Base-by-base conservation (phyloP, 1,140 invertebrate genomes). In the Ceratina australensis region DNA sequence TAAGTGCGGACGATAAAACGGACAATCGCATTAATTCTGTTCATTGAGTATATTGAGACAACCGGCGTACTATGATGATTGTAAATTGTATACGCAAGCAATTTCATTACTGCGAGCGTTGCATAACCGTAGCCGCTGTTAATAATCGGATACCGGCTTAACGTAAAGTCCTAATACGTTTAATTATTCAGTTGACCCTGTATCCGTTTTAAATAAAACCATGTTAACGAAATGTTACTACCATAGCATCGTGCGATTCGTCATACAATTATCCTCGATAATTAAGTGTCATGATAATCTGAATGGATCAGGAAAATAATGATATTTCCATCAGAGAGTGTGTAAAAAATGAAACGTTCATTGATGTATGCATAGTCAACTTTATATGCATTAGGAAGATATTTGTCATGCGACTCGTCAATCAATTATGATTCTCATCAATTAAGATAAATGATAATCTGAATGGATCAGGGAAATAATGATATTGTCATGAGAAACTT, bases 171-270 rank as follows among this genome's bases (percentile, higher is more conserved):
- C 50, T 57, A 56, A 33, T 69, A 50, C 28, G 26, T 67, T 56
- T 54, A 56, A 33, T 69, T 69, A 69, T 56, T 56, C 67, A 56
- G 8, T 18, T 24, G 15, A 3, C 22, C 16, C 42, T 33, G 7
- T 52, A 24, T 33, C 13, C 18, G 26, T 28, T 52, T 50, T 56
- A 57, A 69, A 69, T 69, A 22, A 56, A 56, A 57, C 5, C 3
- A 49, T 67, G 65, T 67, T 49, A 52, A 67, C 49, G 65, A 50
- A 67, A 52, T 47, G 49, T 67, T 67, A 67, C 49, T 67, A 20
- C 2, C 18, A 1, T 47, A 26, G 18, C 10, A 52, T 67, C 26
- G 18, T 24, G 16, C 16, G 12, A 26, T 13, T 22, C 8, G 16
- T 8, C 49, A 13, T 18, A 5, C 10, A 42, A 42, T 67, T 52